Percentiles rank a stretch among this genome's conserved stretches.
These are phyloP conservation scores for Pheosia tremula DNA, from an alignment of 2,888 invertebrate species.

Conservation along the genomic window DNA sequence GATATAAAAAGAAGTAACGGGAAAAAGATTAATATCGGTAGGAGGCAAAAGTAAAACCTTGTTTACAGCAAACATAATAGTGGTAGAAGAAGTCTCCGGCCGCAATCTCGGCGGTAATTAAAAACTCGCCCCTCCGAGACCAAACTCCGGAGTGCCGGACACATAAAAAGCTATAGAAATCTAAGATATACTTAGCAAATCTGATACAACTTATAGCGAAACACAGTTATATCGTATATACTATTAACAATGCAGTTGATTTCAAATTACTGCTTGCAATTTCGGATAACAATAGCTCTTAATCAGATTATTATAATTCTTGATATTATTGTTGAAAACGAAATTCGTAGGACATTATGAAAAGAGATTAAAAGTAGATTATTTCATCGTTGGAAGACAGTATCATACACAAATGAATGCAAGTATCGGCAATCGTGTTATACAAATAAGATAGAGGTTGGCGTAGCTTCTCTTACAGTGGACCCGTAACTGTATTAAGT, in stretches of 20 bases:
- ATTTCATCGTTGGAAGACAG: too few species aligned
- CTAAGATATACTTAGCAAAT: not conserved
- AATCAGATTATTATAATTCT: too few species aligned
- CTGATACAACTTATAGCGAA: not conserved
- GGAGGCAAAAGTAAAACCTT: conserved; percentile 38
- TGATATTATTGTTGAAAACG: too few species aligned
- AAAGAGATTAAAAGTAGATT: too few species aligned
- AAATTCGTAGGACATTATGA: too few species aligned
- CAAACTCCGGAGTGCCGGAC: conserved; percentile 28
- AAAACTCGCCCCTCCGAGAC: conserved; percentile 53
- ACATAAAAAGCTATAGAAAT: conserved; percentile 21
- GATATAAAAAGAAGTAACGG: conserved; percentile 1
- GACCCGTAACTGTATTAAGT: conserved; percentile 2
- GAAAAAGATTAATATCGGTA: conserved; percentile 35
- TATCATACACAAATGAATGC: too few species aligned
- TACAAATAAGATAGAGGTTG: not conserved
- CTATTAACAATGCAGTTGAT: too few species aligned
- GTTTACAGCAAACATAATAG: conserved; percentile 48
- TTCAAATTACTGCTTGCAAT: too few species aligned
- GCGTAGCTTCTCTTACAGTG: conserved; percentile 11
- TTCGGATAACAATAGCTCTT: too few species aligned
- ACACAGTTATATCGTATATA: too few species aligned
- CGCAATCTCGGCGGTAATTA: conserved; percentile 66
- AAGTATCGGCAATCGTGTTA: too few species aligned
- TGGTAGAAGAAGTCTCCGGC: conserved; percentile 31